phyloP scores from a whole-genome alignment of 37 sponge, comb jelly and placozoan species.

The Ephydatia muelleri region DNA sequence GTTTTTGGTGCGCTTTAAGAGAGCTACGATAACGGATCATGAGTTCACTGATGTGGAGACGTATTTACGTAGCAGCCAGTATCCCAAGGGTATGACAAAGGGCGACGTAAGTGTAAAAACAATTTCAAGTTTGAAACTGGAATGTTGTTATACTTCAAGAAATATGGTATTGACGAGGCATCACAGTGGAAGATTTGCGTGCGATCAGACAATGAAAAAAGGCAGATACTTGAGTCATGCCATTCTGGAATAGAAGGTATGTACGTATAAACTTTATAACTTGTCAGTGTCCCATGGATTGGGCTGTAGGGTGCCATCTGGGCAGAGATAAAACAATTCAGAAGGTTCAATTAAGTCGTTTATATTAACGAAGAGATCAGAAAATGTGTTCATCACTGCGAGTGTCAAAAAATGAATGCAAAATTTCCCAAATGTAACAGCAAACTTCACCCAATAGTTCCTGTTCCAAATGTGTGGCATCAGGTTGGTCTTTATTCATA shows the following conservation, averaged over 20 bases:
- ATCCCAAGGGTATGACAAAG: neutral
- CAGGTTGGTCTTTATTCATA: neutral
- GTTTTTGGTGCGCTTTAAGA: neutral
- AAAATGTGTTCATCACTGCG: neutral
- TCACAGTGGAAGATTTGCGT: neutral
- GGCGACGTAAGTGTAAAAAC: neutral
- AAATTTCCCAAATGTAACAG: neutral
- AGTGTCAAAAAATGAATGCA: slow-evolving; percentile 1
- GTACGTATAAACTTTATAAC: neutral
- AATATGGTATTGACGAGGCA: neutral
- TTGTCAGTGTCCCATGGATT: slow-evolving; percentile 1
- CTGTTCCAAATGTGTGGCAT: neutral
- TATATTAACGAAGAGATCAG: neutral
- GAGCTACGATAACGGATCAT: neutral
- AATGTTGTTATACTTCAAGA: neutral
- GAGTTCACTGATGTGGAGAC: neutral
- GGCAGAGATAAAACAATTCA: neutral
- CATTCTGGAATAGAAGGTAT: slow-evolving; percentile 1
- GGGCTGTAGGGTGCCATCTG: neutral
- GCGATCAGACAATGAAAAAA: slow-evolving; percentile 1
- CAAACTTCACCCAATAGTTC: neutral
- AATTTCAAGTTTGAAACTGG: slow-evolving; percentile 1
- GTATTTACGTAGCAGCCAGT: too few species aligned
- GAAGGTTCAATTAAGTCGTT: neutral
- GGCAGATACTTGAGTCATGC: neutral